Base-by-base conservation (phyloP, 2,888 invertebrate genomes). In the Zhengitettix transpicula region DNA sequence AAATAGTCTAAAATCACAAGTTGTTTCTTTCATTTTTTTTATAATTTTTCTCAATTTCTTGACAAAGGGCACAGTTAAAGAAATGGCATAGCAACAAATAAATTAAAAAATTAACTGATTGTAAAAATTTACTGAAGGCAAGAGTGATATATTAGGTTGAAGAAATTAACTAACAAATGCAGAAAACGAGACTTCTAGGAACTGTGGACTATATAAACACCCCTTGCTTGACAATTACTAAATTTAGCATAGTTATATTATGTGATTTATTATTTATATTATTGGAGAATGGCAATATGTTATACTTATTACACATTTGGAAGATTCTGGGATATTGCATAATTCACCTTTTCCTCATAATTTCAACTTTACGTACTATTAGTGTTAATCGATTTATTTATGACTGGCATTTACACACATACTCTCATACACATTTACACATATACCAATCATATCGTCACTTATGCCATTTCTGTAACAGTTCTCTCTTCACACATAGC, bases 1-100 rank as follows among this genome's bases (percentile, higher is more conserved):
- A 65, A 65, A 65, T 65, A 65, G 63, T 64, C 65, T 65, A 65
- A 62, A 64, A 65, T 65, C 65, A 64, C 64, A 63, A 64, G 62
- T 62, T 65, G 61, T 61, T 59, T 62, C 61, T 61, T 59, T 61
- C 40, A 53, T 58, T 60, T 56, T 58, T 60, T 53, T 17, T 14
- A 47, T 47, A 57, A 60, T 63, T 63, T 61, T 58, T 61, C 61
- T 61, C 59, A 58, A 44, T 59, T 58, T 62, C 56, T 58, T 61
- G 61, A 61, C 61, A 57, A 60, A 58, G 58, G 62, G 61, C 61
- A 60, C 58, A 60, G 61, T 63, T 64, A 60, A 61, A 64, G 64
- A 64, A 63, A 64, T 64, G 64, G 64, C 64, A 64, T 63, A 57
- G 61, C 62, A 59, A 58, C 60, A 56, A 58, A 60, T 52, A 59